Conservation (phyloP, 2,797 vertebrate genomes). For the Merluccius polli region DNA sequence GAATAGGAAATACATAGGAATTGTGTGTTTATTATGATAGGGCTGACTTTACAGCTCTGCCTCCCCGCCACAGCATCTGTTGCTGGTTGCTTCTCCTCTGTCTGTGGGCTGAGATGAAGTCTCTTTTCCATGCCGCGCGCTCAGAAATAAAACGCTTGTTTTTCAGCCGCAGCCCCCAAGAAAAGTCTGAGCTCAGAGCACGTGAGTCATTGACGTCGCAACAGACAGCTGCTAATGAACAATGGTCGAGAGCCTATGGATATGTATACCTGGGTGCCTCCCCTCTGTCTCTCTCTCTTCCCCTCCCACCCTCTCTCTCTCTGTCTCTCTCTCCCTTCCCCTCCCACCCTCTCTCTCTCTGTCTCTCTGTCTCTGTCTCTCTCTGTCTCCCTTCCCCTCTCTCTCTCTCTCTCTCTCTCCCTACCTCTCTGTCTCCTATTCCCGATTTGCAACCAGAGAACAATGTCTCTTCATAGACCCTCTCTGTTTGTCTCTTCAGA, state of each 20-base stretch:
- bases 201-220: background rate
- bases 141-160: background rate
- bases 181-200: background rate
- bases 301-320: no score
- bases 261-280: background rate
- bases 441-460: background rate
- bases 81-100: background rate
- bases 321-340: no score
- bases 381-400: background rate
- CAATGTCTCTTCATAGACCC: background rate
- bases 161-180: no score
- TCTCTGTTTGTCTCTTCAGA: background rate
- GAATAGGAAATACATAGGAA: no score
- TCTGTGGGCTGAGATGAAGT: background rate
- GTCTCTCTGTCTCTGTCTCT: no score
- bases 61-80: background rate
- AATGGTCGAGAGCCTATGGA: background rate
- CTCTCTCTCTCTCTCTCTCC: background rate
- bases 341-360: no score
- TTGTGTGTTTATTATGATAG: background rate
- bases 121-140: background rate
- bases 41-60: background rate
- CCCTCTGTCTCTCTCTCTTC: no score
- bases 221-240: background rate
- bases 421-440: background rate